Percentiles rank a stretch among this genome's conserved stretches.
phyloP scores from a whole-genome alignment of 2,113 vertebrate genomes.

The Paradisaea rubra region DNA sequence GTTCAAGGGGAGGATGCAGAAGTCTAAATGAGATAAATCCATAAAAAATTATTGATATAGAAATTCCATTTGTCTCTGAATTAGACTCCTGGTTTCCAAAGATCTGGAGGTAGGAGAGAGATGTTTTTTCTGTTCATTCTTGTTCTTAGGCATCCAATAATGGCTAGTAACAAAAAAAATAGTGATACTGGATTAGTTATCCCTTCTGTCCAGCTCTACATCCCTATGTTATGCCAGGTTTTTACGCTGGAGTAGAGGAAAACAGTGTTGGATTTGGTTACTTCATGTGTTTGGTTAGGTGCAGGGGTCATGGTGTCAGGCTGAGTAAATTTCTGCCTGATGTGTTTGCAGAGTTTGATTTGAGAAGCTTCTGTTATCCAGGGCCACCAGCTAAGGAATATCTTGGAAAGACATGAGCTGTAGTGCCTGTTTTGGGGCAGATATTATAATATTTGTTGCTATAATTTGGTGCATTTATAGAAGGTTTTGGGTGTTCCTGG shows the following conservation, averaged over 20 bases:
- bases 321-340: not conserved
- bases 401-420: not conserved
- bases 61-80: not conserved
- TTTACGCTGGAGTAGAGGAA: not conserved
- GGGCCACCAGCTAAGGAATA: not conserved
- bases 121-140: not conserved
- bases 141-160: not conserved
- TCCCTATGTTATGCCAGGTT: not conserved
- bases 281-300: not conserved
- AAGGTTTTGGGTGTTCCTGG: not conserved
- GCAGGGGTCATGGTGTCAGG: rapidly evolving
- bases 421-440: not conserved
- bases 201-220: not conserved
- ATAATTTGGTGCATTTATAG: not conserved
- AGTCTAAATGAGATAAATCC: not conserved
- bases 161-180: not conserved
- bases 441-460: not conserved
- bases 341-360: not conserved
- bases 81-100: not conserved
- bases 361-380: not conserved
- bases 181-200: not conserved
- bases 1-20: not conserved
- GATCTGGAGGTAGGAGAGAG: rapidly evolving
- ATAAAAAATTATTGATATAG: not conserved
- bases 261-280: not conserved